A percentile compares a stretch with the other conserved stretches of the same genome.
These are phyloP conservation scores for Alloplasta piceator DNA, from an alignment of 2,888 invertebrate species.

Conservation along the genomic window DNA sequence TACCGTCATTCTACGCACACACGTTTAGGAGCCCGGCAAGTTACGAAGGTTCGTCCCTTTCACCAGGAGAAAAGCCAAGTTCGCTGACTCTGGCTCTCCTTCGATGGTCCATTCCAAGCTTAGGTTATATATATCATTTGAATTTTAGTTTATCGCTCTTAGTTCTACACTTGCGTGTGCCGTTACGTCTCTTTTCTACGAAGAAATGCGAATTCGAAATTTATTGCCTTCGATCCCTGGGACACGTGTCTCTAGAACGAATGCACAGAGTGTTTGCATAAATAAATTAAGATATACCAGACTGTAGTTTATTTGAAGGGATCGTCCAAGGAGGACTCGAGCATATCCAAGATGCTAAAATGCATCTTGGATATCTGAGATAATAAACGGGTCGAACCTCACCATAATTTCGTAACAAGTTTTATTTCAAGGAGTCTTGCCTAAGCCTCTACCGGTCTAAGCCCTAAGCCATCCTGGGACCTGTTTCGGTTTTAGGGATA, in stretches of 20 bases:
- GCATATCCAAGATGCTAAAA: no score
- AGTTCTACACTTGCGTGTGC: not conserved
- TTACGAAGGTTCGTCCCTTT: conserved; percentile 26
- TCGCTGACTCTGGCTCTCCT: conserved; percentile 30
- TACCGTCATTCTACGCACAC: conserved; percentile 45
- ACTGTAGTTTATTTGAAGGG: not conserved
- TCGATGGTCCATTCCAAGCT: not conserved
- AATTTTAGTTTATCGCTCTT: not conserved
- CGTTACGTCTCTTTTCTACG: not conserved
- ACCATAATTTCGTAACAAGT: conserved; percentile 75
- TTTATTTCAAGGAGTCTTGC: conserved; percentile 2
- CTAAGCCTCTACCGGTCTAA: not conserved
- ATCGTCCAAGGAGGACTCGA: not conserved
- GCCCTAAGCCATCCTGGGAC: conserved; percentile 26
- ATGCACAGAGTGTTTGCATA: not conserved
- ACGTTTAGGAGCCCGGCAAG: not conserved
- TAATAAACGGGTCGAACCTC: conserved; percentile 77
- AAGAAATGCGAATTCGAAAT: not conserved
- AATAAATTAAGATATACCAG: not conserved
- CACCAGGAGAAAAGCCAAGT: conserved; percentile 8
- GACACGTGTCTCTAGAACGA: not conserved
- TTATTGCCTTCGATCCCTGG: not conserved
- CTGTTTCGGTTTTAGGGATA: not conserved
- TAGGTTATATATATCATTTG: not conserved
- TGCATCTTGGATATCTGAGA: conserved; percentile 62